phyloP scores from a whole-genome alignment of 92 coral and sea anemone species.

The Paragorgia papillata region DNA sequence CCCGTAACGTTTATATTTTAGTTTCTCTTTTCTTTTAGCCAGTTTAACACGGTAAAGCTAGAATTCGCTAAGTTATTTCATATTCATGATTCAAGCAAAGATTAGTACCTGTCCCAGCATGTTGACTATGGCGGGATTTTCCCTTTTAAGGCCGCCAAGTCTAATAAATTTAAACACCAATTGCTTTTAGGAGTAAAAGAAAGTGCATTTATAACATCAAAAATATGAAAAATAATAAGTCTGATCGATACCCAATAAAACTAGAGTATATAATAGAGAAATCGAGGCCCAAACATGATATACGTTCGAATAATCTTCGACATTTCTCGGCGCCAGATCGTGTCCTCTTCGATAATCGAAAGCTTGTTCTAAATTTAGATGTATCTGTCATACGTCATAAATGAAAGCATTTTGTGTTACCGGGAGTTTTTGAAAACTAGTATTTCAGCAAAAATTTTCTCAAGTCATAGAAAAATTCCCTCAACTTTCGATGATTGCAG shows the following conservation, averaged over 20 bases:
- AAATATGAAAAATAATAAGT: too few relatives aligned
- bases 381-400: slow-evolving; percentile 9
- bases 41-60: too few relatives aligned
- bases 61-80: too few relatives aligned
- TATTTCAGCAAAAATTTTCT: slow-evolving; percentile 5
- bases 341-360: background rate
- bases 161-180: too few relatives aligned
- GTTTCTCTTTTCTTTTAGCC: too few relatives aligned
- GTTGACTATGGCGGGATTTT: too few relatives aligned
- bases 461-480: slow-evolving; percentile 24
- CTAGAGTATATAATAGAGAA: background rate
- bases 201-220: too few relatives aligned
- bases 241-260: background rate
- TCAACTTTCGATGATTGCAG: slow-evolving; percentile 2
- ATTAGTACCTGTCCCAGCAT: too few relatives aligned
- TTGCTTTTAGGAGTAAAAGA: too few relatives aligned
- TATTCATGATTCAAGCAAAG: too few relatives aligned
- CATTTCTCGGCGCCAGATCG: background rate
- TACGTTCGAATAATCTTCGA: background rate
- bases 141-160: too few relatives aligned
- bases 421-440: slow-evolving; percentile 19
- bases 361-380: slow-evolving; percentile 17
- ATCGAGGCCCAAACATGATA: background rate
- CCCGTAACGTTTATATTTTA: too few relatives aligned
- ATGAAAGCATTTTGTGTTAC: background rate